phyloP scores from a whole-genome alignment of 1,140 invertebrate species.

The Polypedilum pembai region DNA sequence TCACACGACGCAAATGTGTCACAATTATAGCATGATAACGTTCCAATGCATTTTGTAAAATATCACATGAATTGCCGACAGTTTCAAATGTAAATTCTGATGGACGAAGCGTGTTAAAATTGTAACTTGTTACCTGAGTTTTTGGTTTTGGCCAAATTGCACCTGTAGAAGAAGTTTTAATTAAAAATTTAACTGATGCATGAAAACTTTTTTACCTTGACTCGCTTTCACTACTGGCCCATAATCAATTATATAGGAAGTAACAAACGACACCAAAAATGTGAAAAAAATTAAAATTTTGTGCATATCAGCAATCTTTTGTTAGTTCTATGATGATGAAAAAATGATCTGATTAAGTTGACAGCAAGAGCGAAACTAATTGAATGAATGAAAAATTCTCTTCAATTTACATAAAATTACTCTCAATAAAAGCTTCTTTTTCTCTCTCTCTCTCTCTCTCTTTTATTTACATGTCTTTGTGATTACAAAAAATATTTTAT shows the following conservation, averaged over 20 bases:
- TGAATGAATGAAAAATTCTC: no score
- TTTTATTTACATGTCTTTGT: no score
- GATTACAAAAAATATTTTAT: no score
- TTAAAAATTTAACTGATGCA: neutral
- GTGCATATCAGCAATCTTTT: constrained; percentile 1
- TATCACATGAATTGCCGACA: constrained; percentile 36
- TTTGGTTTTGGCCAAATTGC: constrained; percentile 33
- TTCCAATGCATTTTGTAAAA: constrained; percentile 39
- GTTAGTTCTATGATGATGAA: no score
- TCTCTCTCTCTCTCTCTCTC: no score
- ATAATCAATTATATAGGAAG: constrained; percentile 26
- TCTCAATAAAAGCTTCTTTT: no score
- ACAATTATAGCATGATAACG: constrained; percentile 37
- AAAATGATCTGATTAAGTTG: no score
- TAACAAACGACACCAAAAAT: neutral
- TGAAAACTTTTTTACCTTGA: constrained; percentile 27
- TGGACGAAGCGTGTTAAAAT: constrained; percentile 30
- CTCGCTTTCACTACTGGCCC: constrained; percentile 29
- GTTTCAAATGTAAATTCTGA: constrained; percentile 31
- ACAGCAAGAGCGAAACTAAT: no score
- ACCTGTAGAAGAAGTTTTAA: constrained; percentile 29
- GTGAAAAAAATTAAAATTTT: constrained; percentile 8
- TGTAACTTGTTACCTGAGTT: constrained; percentile 22
- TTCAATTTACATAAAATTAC: no score
- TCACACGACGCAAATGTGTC: neutral